A percentile compares a stretch with the other conserved stretches of the same genome.
Conservation (phyloP, 2,797 vertebrate genomes). For the Smutsia gigantea region DNA sequence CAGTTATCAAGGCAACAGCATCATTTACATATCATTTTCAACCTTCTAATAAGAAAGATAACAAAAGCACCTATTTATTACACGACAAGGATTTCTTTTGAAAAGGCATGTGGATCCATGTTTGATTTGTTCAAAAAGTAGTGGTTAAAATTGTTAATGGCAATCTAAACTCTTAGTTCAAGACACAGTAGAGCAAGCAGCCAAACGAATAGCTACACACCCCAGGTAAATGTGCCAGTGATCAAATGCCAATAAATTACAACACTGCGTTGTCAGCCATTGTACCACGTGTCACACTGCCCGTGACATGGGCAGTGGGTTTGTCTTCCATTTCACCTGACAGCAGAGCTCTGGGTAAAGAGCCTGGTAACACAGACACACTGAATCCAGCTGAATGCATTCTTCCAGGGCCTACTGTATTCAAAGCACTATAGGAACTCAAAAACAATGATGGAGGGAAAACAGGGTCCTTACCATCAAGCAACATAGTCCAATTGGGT, state of each 20-base stretch:
- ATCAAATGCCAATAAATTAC: not conserved
- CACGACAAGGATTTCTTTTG: conserved; percentile 24
- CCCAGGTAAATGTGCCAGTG: not conserved
- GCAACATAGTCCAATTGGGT: not conserved
- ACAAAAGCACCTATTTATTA: not conserved
- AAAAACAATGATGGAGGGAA: not conserved
- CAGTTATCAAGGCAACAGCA: not conserved
- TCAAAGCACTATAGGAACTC: not conserved
- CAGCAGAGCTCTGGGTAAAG: not conserved
- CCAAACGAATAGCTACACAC: not conserved
- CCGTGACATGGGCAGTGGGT: not conserved
- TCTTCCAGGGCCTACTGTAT: not conserved
- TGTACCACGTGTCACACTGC: not conserved
- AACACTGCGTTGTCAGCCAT: not conserved
- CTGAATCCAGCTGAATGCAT: not conserved
- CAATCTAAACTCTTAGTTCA: conserved; percentile 11
- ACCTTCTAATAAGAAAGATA: not conserved
- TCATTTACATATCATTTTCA: not conserved
- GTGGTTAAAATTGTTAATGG: conserved; percentile 1
- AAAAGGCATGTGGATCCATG: not conserved
- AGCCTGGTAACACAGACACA: not conserved
- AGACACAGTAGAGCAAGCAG: not conserved
- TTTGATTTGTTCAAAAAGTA: conserved; percentile 23
- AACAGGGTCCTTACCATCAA: not conserved
- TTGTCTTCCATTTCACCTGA: conserved; percentile 17